phyloP scores from a whole-genome alignment of 2,113 vertebrate genomes.

The Cochlearius cochlearius region DNA sequence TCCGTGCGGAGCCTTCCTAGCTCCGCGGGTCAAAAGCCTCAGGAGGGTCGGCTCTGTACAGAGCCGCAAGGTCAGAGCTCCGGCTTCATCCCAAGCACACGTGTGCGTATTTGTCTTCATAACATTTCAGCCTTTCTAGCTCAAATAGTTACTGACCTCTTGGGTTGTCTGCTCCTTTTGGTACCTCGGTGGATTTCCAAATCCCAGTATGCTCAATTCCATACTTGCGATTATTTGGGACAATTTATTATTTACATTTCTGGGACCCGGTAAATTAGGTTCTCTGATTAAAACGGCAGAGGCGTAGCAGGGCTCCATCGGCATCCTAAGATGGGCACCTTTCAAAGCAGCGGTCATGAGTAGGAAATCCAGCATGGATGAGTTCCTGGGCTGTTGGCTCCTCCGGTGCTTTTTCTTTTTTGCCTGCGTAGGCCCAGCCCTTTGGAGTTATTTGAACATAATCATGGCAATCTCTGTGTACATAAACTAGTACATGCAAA shows the following conservation, averaged over 20 bases:
- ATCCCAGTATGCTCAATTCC: not conserved
- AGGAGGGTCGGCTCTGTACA: not conserved
- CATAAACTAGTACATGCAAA: not conserved
- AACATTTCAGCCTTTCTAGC: not conserved
- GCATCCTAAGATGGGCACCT: not conserved
- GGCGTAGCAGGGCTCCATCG: accelerated
- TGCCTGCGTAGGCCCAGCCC: not conserved
- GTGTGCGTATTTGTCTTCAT: not conserved
- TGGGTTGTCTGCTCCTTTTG: not conserved
- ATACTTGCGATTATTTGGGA: not conserved
- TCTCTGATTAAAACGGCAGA: not conserved
- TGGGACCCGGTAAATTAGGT: not conserved
- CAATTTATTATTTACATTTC: not conserved
- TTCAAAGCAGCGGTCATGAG: not conserved
- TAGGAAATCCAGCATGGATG: not conserved
- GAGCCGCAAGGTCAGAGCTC: accelerated
- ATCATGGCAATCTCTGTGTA: not conserved
- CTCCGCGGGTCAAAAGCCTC: not conserved
- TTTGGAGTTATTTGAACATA: not conserved
- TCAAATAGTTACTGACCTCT: not conserved
- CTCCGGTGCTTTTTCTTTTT: not conserved
- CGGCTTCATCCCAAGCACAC: not conserved
- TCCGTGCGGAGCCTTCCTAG: not conserved
- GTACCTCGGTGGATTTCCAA: not conserved
- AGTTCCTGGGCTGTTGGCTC: not conserved